Evolutionary conservation across 2,888 invertebrate genomes (phyloP).

Genomic region (Drosophila suboccidentalis): DNA sequence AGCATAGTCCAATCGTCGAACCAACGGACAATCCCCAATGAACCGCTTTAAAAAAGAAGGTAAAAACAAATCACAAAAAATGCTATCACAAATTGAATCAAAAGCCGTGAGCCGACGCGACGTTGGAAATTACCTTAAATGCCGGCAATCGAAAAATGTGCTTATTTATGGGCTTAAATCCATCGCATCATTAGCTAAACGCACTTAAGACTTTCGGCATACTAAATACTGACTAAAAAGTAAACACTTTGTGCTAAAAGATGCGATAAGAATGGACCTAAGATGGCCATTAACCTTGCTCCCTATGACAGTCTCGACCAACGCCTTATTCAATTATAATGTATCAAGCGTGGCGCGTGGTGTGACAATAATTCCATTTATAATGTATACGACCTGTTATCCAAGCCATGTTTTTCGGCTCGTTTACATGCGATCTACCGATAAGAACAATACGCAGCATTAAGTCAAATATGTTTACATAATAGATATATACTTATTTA

Average conservation of each 20-base stretch:
- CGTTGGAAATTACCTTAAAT: conserved; percentile 55
- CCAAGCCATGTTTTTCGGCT: conserved; percentile 17
- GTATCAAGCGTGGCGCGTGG: conserved; percentile 26
- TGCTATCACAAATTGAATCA: conserved; percentile 50
- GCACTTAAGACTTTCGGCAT: conserved; percentile 28
- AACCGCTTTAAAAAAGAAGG: conserved; percentile 27
- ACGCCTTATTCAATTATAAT: conserved; percentile 38
- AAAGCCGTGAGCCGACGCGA: conserved; percentile 66
- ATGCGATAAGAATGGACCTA: conserved; percentile 17
- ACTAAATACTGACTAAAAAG: conserved; percentile 20
- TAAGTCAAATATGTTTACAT: conserved; percentile 2
- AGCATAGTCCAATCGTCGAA: conserved; percentile 51
- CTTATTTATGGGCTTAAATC: conserved; percentile 60
- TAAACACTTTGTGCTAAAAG: conserved; percentile 6
- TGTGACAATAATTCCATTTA: conserved; percentile 36
- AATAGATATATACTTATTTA: background rate
- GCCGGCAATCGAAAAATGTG: conserved; percentile 62
- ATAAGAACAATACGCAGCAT: conserved; percentile 45
- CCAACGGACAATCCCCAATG: conserved; percentile 30
- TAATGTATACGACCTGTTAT: conserved; percentile 55
- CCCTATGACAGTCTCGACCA: conserved; percentile 1
- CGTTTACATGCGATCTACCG: conserved; percentile 40
- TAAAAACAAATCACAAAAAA: conserved; percentile 23
- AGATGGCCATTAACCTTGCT: conserved; percentile 37
- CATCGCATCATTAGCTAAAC: conserved; percentile 57